These are phyloP conservation scores for Epinephelus cyanopodus DNA, from an alignment of 2,113 vertebrate genomes.

Conservation along the genomic window DNA sequence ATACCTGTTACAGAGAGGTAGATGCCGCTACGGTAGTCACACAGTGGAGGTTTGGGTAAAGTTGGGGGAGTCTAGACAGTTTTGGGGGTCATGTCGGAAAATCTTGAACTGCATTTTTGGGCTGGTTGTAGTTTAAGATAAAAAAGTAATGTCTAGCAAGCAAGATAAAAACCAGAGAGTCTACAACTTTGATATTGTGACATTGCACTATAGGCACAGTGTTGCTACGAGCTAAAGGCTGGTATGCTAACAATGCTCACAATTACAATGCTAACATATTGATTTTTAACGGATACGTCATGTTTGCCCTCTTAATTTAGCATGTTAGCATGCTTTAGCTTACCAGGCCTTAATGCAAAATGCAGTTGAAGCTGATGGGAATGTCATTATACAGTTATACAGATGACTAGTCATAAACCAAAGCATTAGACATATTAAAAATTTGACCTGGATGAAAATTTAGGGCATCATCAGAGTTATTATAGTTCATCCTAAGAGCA, in stretches of 20 bases:
- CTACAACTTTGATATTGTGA: too few relatives aligned
- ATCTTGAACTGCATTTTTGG: background rate
- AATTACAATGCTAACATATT: background rate
- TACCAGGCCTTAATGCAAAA: background rate
- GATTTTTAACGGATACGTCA: background rate
- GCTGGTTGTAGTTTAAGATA: background rate
- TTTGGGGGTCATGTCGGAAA: background rate
- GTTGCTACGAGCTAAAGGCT: too few relatives aligned
- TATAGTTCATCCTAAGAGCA: background rate
- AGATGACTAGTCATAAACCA: background rate
- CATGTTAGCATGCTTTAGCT: background rate
- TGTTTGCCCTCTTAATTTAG: background rate
- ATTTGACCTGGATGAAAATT: background rate
- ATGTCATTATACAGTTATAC: background rate
- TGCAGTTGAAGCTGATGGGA: background rate
- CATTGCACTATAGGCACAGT: too few relatives aligned
- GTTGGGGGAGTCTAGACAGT: background rate
- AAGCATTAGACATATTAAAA: background rate
- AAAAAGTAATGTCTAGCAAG: too few relatives aligned
- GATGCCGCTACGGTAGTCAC: constrained; percentile 51
- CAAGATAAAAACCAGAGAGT: too few relatives aligned
- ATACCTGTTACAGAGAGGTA: constrained; percentile 67
- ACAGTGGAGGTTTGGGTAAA: constrained; percentile 13
- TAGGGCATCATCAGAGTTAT: background rate
- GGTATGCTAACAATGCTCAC: background rate